phyloP scores from a whole-genome alignment of 2,888 invertebrate genomes.

The Lochmaea crataegi region DNA sequence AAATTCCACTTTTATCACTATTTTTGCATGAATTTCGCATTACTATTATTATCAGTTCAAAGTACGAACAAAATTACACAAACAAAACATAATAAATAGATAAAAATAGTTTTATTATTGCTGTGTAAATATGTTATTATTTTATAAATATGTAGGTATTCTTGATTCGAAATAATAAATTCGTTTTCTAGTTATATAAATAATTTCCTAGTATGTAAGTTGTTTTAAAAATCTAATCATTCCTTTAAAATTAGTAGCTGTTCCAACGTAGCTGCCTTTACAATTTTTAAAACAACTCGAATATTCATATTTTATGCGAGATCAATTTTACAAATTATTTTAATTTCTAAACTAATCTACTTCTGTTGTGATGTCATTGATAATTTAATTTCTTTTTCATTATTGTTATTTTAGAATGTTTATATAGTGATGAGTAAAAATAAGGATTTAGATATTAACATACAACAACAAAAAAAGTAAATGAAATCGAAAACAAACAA shows the following conservation, averaged over 20 bases:
- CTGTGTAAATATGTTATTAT: not conserved
- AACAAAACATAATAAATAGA: not conserved
- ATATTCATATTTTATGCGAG: not conserved
- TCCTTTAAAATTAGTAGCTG: not conserved
- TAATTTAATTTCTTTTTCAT: no score
- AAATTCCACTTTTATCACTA: no score
- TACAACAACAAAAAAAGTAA: not conserved
- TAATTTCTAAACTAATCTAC: no score
- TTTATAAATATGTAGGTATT: not conserved
- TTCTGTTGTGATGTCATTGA: no score
- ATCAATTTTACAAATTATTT: not conserved
- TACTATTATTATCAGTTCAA: constrained; percentile 1
- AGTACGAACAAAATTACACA: not conserved
- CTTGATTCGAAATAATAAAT: not conserved
- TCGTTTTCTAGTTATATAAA: not conserved
- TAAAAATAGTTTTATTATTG: constrained; percentile 5
- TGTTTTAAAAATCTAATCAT: not conserved
- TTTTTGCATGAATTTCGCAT: not conserved
- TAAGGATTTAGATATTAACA: not conserved
- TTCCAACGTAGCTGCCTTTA: not conserved
- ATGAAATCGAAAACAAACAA: no score
- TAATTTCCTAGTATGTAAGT: not conserved
- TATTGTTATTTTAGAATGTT: no score
- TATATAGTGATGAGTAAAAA: not conserved
- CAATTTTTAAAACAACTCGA: not conserved